Evolutionary conservation across 2,888 invertebrate species (phyloP).

Genomic region (Lithophane socia): DNA sequence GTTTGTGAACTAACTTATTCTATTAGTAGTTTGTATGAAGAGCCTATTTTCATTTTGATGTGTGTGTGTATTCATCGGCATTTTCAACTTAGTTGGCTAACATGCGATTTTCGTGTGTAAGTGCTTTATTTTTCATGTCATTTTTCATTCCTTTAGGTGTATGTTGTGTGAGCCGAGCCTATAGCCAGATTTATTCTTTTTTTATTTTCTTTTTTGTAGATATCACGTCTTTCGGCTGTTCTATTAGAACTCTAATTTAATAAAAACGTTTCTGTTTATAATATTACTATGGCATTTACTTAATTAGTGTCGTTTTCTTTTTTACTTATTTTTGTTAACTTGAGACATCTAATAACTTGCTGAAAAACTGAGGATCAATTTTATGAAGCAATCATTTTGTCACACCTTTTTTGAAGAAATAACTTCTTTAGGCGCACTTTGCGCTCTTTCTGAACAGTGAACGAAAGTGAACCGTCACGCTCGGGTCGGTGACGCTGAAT

Average conservation of each 20-base stretch:
- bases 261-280: constrained; percentile 17
- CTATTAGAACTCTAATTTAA: background rate
- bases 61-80: constrained; percentile 52
- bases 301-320: constrained; percentile 46
- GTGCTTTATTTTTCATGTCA: constrained; percentile 55
- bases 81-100: constrained; percentile 49
- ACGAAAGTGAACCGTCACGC: background rate
- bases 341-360: constrained; percentile 1
- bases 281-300: constrained; percentile 57
- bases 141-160: constrained; percentile 55
- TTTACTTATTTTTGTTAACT: background rate
- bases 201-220: background rate
- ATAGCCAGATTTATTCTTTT: constrained; percentile 22
- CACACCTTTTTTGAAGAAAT: background rate
- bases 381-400: background rate
- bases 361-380: constrained; percentile 4
- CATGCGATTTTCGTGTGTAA: constrained; percentile 47
- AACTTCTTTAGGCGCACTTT: background rate
- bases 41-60: constrained; percentile 50
- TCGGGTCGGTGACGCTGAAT: background rate
- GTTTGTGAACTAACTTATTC: constrained; percentile 55
- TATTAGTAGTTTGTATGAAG: constrained; percentile 44
- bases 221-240: background rate
- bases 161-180: constrained; percentile 34
- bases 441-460: background rate